Conservation (phyloP, 2,888 invertebrate species). For the Drosophila anceps region DNA sequence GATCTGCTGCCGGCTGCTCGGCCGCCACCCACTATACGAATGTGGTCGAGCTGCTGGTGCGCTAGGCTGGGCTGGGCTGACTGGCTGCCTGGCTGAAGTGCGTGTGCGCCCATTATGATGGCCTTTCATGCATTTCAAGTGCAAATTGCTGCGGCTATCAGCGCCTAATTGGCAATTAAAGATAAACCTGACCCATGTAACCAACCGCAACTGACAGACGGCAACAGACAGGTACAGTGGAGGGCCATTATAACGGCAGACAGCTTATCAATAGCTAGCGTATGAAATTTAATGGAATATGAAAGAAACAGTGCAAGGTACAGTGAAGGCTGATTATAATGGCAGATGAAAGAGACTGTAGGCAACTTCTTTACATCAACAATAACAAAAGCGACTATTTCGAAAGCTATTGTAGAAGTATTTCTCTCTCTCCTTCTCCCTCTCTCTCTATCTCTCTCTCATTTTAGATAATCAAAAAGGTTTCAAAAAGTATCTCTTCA, state of each 20-base stretch:
- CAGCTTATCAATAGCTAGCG: neutral
- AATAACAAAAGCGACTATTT: neutral
- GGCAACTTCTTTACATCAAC: neutral
- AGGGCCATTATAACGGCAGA: neutral
- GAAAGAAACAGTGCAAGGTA: neutral
- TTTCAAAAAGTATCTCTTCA: neutral
- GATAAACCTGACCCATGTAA: constrained; percentile 60
- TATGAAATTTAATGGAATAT: neutral
- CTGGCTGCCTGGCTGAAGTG: constrained; percentile 9
- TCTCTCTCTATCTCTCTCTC: neutral
- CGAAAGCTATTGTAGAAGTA: neutral
- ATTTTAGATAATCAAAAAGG: neutral
- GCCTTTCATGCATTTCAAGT: constrained; percentile 71
- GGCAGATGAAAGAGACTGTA: neutral
- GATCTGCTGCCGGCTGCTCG: neutral
- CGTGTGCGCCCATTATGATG: constrained; percentile 43
- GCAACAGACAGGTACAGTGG: constrained; percentile 7
- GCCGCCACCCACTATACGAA: neutral
- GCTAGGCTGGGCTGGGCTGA: too few species aligned
- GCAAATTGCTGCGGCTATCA: constrained; percentile 79
- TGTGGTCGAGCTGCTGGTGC: neutral
- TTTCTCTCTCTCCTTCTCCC: neutral
- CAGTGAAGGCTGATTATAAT: neutral
- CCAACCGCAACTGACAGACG: constrained; percentile 23
- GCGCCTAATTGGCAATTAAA: constrained; percentile 75